Evolutionary conservation across 2,888 invertebrate species (phyloP).

Genomic region (Entomobrya multifasciata): DNA sequence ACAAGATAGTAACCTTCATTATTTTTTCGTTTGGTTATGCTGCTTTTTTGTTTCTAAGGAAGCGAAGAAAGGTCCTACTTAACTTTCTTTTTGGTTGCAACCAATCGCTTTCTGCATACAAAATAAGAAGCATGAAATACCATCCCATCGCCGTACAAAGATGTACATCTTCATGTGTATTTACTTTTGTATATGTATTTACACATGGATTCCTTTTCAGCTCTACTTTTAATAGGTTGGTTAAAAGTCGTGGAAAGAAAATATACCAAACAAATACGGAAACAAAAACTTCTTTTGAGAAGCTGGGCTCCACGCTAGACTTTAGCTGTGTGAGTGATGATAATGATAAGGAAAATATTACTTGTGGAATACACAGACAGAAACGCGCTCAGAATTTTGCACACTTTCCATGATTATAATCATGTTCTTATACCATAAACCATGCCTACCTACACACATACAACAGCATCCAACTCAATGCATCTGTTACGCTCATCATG

Average conservation of each 20-base stretch:
- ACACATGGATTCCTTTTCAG: neutral
- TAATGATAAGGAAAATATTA: constrained; percentile 45
- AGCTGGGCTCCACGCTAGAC: neutral
- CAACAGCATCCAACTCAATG: too few species aligned
- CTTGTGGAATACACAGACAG: constrained; percentile 1
- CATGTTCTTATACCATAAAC: neutral
- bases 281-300: constrained; percentile 34
- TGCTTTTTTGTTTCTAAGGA: constrained; percentile 17
- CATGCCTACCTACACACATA: too few species aligned
- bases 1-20: constrained; percentile 18
- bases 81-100: neutral
- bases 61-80: neutral
- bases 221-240: neutral
- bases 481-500: constrained; percentile 9
- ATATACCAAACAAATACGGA: constrained; percentile 36
- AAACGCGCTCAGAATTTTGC: neutral
- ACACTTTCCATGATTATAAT: constrained; percentile 25
- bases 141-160: neutral
- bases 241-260: constrained; percentile 11
- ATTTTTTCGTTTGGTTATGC: constrained; percentile 33
- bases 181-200: too few species aligned
- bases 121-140: constrained; percentile 45
- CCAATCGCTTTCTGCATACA: constrained; percentile 54
- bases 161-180: too few species aligned
- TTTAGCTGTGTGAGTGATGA: constrained; percentile 9